Conservation (phyloP, 2,888 invertebrate species). For the Digitonthophagus gazella region DNA sequence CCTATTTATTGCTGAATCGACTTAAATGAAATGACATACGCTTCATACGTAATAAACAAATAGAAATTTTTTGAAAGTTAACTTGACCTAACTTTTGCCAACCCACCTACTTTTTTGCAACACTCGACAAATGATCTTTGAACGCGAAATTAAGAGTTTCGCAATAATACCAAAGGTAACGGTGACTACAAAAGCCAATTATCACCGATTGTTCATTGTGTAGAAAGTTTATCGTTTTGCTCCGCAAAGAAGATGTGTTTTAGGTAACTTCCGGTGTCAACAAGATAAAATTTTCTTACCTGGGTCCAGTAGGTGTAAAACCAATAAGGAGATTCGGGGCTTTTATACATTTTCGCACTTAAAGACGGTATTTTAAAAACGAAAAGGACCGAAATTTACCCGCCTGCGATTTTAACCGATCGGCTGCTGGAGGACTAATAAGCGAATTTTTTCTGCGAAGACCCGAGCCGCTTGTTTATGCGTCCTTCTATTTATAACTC, state of each 20-base stretch:
- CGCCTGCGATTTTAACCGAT: background rate
- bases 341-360: conserved; percentile 13
- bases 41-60: too few relatives aligned
- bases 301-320: conserved; percentile 27
- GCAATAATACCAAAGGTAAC: background rate
- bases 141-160: background rate
- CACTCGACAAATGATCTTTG: background rate
- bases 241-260: background rate
- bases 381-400: background rate
- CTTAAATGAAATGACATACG: too few relatives aligned
- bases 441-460: conserved; percentile 17
- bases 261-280: too few relatives aligned
- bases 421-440: conserved; percentile 12
- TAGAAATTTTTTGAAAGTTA: background rate
- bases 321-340: conserved; percentile 18
- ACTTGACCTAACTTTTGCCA: too few relatives aligned
- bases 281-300: conserved; percentile 22
- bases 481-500: background rate
- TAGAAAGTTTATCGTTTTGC: background rate
- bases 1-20: too few relatives aligned
- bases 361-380: background rate
- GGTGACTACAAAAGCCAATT: background rate
- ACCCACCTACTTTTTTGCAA: background rate
- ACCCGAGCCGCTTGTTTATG: background rate
- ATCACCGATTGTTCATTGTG: background rate